phyloP scores from a whole-genome alignment of 2,797 vertebrate species.

The Myioborus melanocephalus region DNA sequence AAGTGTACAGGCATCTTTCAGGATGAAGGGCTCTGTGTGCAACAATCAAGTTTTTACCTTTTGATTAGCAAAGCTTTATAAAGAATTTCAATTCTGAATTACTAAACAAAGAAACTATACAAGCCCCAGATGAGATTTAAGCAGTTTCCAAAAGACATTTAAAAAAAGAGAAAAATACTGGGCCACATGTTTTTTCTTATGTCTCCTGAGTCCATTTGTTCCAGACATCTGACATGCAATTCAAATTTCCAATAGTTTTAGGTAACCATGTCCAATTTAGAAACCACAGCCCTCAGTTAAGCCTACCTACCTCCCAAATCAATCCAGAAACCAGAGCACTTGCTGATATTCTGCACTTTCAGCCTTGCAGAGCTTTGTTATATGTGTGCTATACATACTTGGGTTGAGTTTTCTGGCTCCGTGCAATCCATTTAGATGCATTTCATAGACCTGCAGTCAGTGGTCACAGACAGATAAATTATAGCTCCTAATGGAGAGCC shows the following conservation, averaged over 20 bases:
- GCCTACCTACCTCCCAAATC: conserved; percentile 48
- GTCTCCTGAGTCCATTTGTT: conserved; percentile 71
- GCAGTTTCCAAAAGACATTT: conserved; percentile 58
- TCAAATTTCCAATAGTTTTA: conserved; percentile 72
- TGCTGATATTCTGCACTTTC: conserved; percentile 48
- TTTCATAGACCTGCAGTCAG: conserved; percentile 17
- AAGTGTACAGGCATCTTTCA: conserved; percentile 10
- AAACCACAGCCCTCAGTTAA: conserved; percentile 63
- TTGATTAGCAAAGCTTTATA: conserved; percentile 61
- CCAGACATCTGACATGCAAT: conserved; percentile 71
- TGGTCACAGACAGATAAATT: conserved; percentile 53
- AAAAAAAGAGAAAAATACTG: conserved; percentile 49
- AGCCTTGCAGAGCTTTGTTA: conserved; percentile 24
- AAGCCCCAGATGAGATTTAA: conserved; percentile 57
- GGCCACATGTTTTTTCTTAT: conserved; percentile 63
- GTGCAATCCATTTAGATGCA: conserved; percentile 17
- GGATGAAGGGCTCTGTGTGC: conserved; percentile 11
- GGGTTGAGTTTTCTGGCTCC: background rate
- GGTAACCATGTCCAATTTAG: conserved; percentile 74
- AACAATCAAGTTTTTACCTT: conserved; percentile 46
- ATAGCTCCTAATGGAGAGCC: conserved; percentile 30
- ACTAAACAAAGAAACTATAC: conserved; percentile 63
- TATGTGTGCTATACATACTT: background rate
- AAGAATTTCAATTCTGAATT: conserved; percentile 60
- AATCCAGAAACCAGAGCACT: conserved; percentile 22